Base-by-base conservation (phyloP, 2,888 invertebrate genomes). In the Zaprionus bogoriensis region DNA sequence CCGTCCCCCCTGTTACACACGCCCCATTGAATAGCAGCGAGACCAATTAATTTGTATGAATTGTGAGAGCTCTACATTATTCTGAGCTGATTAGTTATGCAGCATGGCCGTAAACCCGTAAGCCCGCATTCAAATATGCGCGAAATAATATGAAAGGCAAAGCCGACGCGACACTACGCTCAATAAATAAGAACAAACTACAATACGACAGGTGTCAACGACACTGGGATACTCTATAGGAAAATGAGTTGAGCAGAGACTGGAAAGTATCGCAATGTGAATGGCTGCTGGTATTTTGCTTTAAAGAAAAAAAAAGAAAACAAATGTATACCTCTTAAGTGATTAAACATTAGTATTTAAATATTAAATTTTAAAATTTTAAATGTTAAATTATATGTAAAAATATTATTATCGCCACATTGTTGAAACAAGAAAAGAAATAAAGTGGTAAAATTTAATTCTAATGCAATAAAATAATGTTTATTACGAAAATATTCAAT, bases 21-120 rank as follows among this genome's bases (percentile, higher is more conserved):
- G 61, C 58, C 69, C 64, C 71, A 73, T 73, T 74, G 81, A 81
- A 59, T 61, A 74, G 67, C 74, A 81, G 69, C 78, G 78, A 70
- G 75, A 77, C 84, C 81, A 77, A 80, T 80, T 80, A 80, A 80
- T 81, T 80, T 75, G 78, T 81, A 75, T 84, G 84, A 80, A 84
- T 77, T 73, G 75, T 73, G 73, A 67, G 78, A 84, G 80, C 68
- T 75, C 69, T 66, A 62, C 74, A 74, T 69, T 57, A 74, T 80
- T 75, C 75, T 51, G 70, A 70, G 70, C 62, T 47, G 70, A 73
- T 73, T 75, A 73, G 74, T 77, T 81, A 77, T 74, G 78, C 58
- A 62, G 60, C 75, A 55, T 44, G 55, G 59, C 55, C 44, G 44
- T 66, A 66, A 52, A 59, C 60, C 41, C 63, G 54, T 57, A 70